Percentiles rank a stretch among this genome's conserved stretches.
Evolutionary conservation across 2,113 vertebrate species (phyloP).

Genomic region (Pungitius pungitius): DNA sequence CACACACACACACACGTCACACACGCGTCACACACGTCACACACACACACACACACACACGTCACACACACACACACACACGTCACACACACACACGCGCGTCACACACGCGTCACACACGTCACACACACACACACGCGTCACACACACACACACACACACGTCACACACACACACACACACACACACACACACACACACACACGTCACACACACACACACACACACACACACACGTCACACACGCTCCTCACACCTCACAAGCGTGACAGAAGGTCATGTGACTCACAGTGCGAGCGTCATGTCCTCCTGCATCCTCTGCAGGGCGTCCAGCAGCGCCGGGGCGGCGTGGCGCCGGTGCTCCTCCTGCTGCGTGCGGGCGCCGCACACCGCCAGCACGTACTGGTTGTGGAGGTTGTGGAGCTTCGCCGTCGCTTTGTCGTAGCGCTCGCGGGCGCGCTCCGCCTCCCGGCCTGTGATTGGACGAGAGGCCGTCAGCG

Average conservation of each 20-base stretch:
- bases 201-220: background rate
- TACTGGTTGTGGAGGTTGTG: constrained; percentile 97
- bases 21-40: too few relatives aligned
- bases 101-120: too few relatives aligned
- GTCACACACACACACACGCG: background rate
- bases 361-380: constrained; percentile 92
- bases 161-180: background rate
- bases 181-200: background rate
- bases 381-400: constrained; percentile 90
- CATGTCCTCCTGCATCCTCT: constrained; percentile 99
- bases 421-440: constrained; percentile 95
- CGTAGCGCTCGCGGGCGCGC: constrained; percentile 93
- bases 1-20: background rate
- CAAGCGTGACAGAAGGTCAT: background rate
- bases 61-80: background rate
- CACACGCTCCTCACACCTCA: background rate
- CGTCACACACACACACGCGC: background rate
- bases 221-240: background rate
- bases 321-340: constrained; percentile 90
- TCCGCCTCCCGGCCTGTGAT: constrained; percentile 67
- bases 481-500: background rate
- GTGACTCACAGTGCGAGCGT: constrained; percentile 77
- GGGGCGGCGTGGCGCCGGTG: constrained; percentile 86
- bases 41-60: background rate
- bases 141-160: background rate